Conservation (phyloP, 2,113 vertebrate species). For the Rhabdomys dilectus region DNA sequence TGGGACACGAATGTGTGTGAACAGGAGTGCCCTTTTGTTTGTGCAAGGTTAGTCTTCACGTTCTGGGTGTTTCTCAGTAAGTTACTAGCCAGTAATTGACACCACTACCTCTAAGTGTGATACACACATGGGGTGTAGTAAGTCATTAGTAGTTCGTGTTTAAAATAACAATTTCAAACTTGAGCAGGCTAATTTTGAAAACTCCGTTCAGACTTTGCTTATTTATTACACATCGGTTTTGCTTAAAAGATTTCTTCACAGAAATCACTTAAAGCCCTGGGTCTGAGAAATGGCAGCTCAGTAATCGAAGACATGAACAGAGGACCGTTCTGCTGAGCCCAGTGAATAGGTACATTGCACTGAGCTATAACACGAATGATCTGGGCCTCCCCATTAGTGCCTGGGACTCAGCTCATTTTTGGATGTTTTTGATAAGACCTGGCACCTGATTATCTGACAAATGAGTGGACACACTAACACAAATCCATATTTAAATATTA, state of each 20-base stretch:
- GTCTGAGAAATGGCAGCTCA: background rate
- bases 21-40: background rate
- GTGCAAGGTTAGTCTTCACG: background rate
- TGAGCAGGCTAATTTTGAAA: conserved; percentile 26
- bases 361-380: background rate
- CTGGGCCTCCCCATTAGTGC: background rate
- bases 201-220: background rate
- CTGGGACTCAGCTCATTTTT: background rate
- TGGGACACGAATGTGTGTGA: too few relatives aligned
- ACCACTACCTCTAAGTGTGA: background rate
- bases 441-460: background rate
- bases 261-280: background rate
- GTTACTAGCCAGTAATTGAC: background rate
- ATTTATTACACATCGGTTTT: background rate
- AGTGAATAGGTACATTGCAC: too few relatives aligned
- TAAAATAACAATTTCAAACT: conserved; percentile 52
- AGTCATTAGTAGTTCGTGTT: background rate
- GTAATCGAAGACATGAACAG: background rate
- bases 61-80: background rate
- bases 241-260: background rate
- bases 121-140: background rate
- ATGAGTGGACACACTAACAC: background rate
- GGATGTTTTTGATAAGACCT: background rate
- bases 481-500: background rate
- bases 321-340: background rate